phyloP scores from a whole-genome alignment of 2,113 vertebrate genomes.

The Petrocephalus microphthalmus region DNA sequence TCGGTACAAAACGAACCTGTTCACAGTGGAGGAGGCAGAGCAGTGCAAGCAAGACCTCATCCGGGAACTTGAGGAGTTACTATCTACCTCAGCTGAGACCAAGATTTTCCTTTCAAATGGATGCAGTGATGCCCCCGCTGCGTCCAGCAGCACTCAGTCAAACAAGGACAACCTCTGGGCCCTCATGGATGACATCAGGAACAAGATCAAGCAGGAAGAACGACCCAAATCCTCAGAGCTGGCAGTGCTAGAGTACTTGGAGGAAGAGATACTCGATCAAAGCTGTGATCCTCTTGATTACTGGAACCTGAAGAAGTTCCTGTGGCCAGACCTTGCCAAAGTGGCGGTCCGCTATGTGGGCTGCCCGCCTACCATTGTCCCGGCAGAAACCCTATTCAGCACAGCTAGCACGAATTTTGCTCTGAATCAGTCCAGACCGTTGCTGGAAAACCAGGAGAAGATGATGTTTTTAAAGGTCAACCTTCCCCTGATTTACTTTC shows the following conservation, averaged over 20 bases:
- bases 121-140: constrained; percentile 57
- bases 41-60: constrained; percentile 87
- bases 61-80: constrained; percentile 78
- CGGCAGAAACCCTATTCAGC: constrained; percentile 85
- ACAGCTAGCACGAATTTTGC: constrained; percentile 77
- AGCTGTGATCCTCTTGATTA: constrained; percentile 93
- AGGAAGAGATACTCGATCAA: constrained; percentile 95
- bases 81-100: constrained; percentile 76
- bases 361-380: constrained; percentile 86
- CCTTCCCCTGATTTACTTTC: constrained; percentile 94
- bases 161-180: constrained; percentile 83
- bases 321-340: constrained; percentile 86
- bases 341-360: constrained; percentile 88
- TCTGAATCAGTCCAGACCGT: constrained; percentile 78
- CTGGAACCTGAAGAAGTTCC: constrained; percentile 88
- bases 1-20: constrained; percentile 89
- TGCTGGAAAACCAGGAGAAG: constrained; percentile 88
- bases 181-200: constrained; percentile 79
- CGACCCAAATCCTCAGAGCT: constrained; percentile 76
- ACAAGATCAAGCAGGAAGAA: constrained; percentile 71
- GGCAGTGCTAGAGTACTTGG: constrained; percentile 84
- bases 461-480: constrained; percentile 95
- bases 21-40: constrained; percentile 89
- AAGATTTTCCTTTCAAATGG: constrained; percentile 66
- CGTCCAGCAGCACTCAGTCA: constrained; percentile 52